Conservation (phyloP, 2,797 vertebrate species). For the Crocodylus rhombifer region DNA sequence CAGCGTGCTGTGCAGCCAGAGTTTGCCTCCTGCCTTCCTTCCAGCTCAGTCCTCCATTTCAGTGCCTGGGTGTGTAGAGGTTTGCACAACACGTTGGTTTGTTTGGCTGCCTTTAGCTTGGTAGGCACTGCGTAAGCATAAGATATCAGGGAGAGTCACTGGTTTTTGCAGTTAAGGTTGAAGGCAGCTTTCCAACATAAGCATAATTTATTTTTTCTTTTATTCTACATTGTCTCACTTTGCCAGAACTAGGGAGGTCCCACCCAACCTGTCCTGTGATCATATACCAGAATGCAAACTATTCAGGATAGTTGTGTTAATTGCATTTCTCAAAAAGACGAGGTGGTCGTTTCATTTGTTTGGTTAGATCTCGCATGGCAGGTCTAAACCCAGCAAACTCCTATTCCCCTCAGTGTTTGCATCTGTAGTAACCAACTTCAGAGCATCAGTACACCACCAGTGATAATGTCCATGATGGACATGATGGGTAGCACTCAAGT, state of each 20-base stretch:
- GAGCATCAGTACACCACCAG: not conserved
- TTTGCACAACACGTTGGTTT: not conserved
- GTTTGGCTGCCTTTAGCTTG: not conserved
- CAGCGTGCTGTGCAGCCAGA: not conserved
- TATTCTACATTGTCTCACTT: not conserved
- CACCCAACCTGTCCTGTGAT: not conserved
- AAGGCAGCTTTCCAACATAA: not conserved
- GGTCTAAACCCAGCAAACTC: not conserved
- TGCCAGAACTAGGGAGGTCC: not conserved
- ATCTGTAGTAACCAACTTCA: not conserved
- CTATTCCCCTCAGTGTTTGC: not conserved
- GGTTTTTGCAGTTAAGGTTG: not conserved
- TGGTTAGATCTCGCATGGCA: not conserved
- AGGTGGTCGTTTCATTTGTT: not conserved
- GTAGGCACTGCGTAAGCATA: not conserved
- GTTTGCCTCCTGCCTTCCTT: not conserved
- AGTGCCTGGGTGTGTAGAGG: not conserved
- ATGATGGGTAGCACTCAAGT: not conserved
- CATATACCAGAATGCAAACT: not conserved
- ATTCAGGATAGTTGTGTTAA: not conserved
- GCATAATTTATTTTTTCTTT: not conserved
- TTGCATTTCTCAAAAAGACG: not conserved
- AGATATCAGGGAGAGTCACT: fast-evolving
- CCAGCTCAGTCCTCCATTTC: not conserved
- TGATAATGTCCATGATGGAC: not conserved